These are phyloP conservation scores for Aphelinus certus DNA, from an alignment of 1,140 invertebrate species.

Conservation along the genomic window DNA sequence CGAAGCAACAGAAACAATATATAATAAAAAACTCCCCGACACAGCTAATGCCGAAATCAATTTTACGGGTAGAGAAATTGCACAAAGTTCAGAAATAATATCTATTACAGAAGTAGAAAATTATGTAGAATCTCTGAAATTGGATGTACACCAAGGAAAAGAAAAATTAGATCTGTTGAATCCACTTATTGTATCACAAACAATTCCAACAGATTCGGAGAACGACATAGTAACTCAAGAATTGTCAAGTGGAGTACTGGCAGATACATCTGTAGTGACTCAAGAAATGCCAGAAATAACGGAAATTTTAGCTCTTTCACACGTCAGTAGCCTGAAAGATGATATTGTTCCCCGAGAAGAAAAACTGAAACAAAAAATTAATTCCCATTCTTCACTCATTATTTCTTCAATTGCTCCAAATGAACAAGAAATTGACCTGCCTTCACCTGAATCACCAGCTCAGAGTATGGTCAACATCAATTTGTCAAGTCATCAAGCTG, in stretches of 20 bases:
- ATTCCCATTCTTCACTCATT: constrained; percentile 9
- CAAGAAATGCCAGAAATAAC: constrained; percentile 46
- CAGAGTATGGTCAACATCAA: constrained; percentile 39
- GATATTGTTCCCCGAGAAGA: background rate
- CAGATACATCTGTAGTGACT: constrained; percentile 44
- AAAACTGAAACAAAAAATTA: background rate
- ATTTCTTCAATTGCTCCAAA: background rate
- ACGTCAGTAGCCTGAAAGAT: constrained; percentile 39
- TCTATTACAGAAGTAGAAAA: constrained; percentile 41
- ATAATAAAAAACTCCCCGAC: constrained; percentile 39
- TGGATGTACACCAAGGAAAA: constrained; percentile 50
- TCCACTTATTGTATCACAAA: constrained; percentile 48
- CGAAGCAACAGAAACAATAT: constrained; percentile 47
- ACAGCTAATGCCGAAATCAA: constrained; percentile 38
- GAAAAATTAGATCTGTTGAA: constrained; percentile 49
- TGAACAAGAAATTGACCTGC: constrained; percentile 13
- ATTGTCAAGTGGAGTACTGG: constrained; percentile 44
- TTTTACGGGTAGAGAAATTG: constrained; percentile 39
- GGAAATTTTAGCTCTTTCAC: constrained; percentile 46
- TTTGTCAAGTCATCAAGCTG: constrained; percentile 41
- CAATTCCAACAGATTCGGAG: constrained; percentile 53
- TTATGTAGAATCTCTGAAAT: constrained; percentile 30
- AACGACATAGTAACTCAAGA: constrained; percentile 38
- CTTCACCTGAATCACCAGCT: too few species aligned
- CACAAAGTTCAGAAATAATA: constrained; percentile 48